phyloP scores from a whole-genome alignment of 2,797 vertebrate genomes.

The Podarcis lilfordi region DNA sequence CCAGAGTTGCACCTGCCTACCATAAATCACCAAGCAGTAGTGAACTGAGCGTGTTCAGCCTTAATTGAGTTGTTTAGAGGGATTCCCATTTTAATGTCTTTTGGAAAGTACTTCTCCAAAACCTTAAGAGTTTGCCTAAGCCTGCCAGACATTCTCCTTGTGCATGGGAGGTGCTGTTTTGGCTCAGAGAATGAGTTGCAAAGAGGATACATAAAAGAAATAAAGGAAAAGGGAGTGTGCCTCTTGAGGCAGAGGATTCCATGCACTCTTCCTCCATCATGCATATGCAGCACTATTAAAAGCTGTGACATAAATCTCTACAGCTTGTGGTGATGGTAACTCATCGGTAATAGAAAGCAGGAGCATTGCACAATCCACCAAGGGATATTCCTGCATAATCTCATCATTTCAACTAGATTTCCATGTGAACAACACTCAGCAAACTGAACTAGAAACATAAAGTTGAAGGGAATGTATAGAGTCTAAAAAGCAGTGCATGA shows the following conservation, averaged over 20 bases:
- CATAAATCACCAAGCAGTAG: background rate
- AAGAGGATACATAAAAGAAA: background rate
- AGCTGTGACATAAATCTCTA: background rate
- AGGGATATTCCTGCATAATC: background rate
- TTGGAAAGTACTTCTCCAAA: background rate
- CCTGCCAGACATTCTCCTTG: background rate
- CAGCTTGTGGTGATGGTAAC: background rate
- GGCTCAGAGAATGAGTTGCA: background rate
- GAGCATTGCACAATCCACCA: background rate
- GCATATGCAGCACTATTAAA: background rate
- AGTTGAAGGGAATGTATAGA: background rate
- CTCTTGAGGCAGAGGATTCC: background rate
- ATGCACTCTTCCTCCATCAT: background rate
- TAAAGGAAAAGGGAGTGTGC: background rate
- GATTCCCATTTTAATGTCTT: background rate
- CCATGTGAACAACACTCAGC: background rate
- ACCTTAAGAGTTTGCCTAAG: background rate
- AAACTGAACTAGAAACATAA: background rate
- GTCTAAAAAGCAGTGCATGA: constrained; percentile 24
- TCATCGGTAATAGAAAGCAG: constrained; percentile 12
- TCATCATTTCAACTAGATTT: background rate
- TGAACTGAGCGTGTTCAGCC: background rate
- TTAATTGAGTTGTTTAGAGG: background rate
- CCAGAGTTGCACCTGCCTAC: background rate
- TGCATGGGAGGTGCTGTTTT: background rate